Base-by-base conservation (phyloP, 2,888 invertebrate species). In the Dynastes grantii region DNA sequence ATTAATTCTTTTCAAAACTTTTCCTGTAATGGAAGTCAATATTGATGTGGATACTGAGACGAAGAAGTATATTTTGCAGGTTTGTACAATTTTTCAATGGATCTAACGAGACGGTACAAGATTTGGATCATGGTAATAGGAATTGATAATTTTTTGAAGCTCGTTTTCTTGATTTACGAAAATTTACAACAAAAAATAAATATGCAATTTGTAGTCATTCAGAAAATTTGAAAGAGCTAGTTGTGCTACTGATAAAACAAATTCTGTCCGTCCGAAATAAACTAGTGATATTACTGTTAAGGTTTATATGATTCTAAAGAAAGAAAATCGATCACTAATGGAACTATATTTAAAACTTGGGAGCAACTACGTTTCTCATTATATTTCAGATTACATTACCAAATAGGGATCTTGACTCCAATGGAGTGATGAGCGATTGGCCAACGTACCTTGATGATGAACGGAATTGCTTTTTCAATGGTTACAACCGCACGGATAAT, bases 21-120 rank as follows among this genome's bases (percentile, higher is more conserved):
- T 85, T 79, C 84, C 83, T 6, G 70, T 85, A 45, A 82, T 85
- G 68, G 83, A 85, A 53, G 79, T 85, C 1, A 82, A 82, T 8
- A 51, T 85, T 40, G 85, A 83, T 65, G 78, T 85, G 22, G 85
- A 84, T 73, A 77, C 78, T 29, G 65, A 81, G 16, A 78, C 82
- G 9, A 80, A 81, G 1, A 81, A 80, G 16, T 84, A 83, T 32
- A 82, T 83, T 64, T 75, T 85, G 22, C 81, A 84, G 80, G 83
- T 83, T 65, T 63, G 49, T 76, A 68, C 45, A 27, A 32, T 61
- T 37, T n/a, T 6, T 29, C 5, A 1, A 67, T 2, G 11, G 5
- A 32, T 32, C 32, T 32, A 32, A 32, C 32, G 32, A 32, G 32
- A 5, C 32, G 32, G 32, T 32, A 32, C 32, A 32, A 32, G 3